A percentile compares a stretch with the other conserved stretches of the same genome.
Evolutionary conservation across 2,888 invertebrate species (phyloP).

Genomic region (Hemithea aestivaria): DNA sequence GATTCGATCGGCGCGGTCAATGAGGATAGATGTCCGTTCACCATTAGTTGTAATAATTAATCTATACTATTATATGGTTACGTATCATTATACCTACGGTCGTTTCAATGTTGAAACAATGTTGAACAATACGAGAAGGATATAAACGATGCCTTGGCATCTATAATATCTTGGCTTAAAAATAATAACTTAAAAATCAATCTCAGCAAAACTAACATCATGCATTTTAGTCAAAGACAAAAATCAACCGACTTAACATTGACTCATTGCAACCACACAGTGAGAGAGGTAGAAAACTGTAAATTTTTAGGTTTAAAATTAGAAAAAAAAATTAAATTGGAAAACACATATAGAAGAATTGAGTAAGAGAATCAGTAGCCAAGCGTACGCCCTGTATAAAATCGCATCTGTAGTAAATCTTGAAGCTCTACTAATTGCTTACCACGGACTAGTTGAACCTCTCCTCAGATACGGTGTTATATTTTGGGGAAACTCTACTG

Average conservation of each 20-base stretch:
- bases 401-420: too few relatives aligned
- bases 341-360: slow-evolving; percentile 1
- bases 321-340: not conserved
- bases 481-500: too few relatives aligned
- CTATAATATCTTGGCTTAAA: not conserved
- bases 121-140: not conserved
- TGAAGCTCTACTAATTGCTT: not conserved
- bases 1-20: too few relatives aligned
- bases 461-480: too few relatives aligned
- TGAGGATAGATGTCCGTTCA: too few relatives aligned
- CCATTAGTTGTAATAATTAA: too few relatives aligned
- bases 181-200: slow-evolving; percentile 2
- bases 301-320: slow-evolving; percentile 2
- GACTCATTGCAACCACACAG: not conserved
- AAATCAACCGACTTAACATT: not conserved
- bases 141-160: not conserved
- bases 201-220: not conserved
- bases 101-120: too few relatives aligned
- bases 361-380: not conserved
- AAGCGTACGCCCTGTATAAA: not conserved
- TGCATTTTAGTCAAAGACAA: slow-evolving; percentile 1
- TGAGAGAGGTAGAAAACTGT: not conserved
- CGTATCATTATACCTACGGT: too few relatives aligned
- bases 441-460: not conserved
- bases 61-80: too few relatives aligned